Evolutionary conservation across 2,888 invertebrate genomes (phyloP).

Genomic region (Oeneis ivallda): DNA sequence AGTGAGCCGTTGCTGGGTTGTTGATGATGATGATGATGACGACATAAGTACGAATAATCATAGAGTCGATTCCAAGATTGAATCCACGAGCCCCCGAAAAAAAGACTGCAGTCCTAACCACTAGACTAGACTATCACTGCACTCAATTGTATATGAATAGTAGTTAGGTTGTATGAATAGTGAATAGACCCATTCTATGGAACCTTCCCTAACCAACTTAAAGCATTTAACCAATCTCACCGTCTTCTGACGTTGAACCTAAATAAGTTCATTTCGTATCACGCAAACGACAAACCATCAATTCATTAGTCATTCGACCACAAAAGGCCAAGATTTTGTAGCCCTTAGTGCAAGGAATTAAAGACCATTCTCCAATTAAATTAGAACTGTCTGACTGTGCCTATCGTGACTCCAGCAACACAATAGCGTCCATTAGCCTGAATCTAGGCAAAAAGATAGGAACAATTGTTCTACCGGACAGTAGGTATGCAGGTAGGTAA

Average conservation of each 20-base stretch:
- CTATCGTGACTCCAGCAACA: conserved; percentile 24
- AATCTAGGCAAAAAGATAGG: conserved; percentile 29
- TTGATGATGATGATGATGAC: no score
- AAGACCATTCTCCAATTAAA: conserved; percentile 15
- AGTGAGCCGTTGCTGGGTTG: no score
- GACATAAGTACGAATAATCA: no score
- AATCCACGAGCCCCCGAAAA: no score
- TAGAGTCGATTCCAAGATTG: no score
- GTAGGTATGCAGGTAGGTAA: conserved; percentile 20
- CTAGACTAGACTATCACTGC: no score
- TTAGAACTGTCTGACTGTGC: neutral
- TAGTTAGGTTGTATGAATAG: no score
- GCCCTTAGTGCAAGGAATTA: conserved; percentile 1
- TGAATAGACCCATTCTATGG: no score
- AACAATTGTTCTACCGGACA: conserved; percentile 26
- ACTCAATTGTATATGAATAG: no score
- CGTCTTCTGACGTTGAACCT: neutral
- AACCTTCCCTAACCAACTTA: no score
- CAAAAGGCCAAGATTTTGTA: neutral
- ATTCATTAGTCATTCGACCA: neutral
- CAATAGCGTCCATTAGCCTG: conserved; percentile 28
- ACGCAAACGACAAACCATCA: conserved; percentile 5
- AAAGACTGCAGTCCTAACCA: no score
- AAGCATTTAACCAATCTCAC: no score
- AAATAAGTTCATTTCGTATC: conserved; percentile 5